Percentiles rank a stretch among this genome's conserved stretches.
phyloP scores from a whole-genome alignment of 2,113 vertebrate species.

The Mesitornis unicolor region DNA sequence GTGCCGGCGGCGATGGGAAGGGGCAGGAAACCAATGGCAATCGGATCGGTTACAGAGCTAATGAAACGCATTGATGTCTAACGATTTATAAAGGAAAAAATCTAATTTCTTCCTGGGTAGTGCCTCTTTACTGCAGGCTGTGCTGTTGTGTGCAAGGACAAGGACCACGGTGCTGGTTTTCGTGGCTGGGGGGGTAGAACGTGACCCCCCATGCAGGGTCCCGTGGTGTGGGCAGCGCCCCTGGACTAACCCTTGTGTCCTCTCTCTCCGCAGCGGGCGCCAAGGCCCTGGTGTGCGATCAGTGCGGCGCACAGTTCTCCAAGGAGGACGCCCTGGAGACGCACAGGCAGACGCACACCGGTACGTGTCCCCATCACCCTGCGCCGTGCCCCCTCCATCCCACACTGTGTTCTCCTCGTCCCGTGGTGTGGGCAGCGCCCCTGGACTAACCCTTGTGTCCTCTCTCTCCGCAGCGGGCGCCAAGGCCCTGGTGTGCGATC shows the following conservation, averaged over 20 bases:
- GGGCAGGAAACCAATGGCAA: neutral
- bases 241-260: neutral
- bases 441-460: neutral
- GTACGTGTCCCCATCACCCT: constrained; percentile 75
- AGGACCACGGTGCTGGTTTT: neutral
- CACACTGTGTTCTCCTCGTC: too few species aligned
- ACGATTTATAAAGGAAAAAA: too few species aligned
- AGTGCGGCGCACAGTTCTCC: constrained; percentile 96
- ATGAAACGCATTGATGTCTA: neutral
- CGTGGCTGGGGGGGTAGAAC: neutral
- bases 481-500: constrained; percentile 96
- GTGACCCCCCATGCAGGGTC: too few species aligned
- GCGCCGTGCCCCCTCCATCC: too few species aligned
- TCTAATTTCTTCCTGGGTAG: neutral
- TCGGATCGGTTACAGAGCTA: neutral
- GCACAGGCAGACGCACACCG: constrained; percentile 93
- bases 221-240: neutral
- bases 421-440: too few species aligned
- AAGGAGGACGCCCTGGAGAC: constrained; percentile 95
- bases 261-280: constrained; percentile 83
- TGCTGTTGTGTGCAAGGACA: neutral
- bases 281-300: constrained; percentile 96
- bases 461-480: constrained; percentile 83
- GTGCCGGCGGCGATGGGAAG: neutral
- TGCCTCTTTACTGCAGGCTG: neutral